Conservation (phyloP, 1,140 invertebrate genomes). For the Listronotus bonariensis region DNA sequence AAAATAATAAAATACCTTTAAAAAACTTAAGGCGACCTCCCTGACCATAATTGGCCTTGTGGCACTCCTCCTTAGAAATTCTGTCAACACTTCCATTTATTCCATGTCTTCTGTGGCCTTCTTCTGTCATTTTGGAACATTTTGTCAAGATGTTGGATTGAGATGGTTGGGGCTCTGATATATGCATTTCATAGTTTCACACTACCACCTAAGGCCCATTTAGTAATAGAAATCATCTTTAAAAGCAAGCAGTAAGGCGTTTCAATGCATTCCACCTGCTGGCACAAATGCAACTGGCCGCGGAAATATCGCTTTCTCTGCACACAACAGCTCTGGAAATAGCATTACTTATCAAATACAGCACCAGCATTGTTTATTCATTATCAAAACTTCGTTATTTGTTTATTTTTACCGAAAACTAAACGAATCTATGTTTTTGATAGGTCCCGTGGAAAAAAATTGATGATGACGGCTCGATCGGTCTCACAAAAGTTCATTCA, state of each 20-base stretch:
- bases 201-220: conserved; percentile 35
- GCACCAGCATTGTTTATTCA: conserved; percentile 41
- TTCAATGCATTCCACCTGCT: conserved; percentile 51
- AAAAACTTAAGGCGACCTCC: conserved; percentile 67
- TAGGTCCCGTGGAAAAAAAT: conserved; percentile 42
- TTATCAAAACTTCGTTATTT: conserved; percentile 32
- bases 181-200: conserved; percentile 53
- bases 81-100: conserved; percentile 66
- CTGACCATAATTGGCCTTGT: conserved; percentile 48
- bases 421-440: conserved; percentile 15
- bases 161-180: conserved; percentile 44
- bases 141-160: conserved; percentile 58
- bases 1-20: conserved; percentile 57
- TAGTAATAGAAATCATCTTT: conserved; percentile 42
- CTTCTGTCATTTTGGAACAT: conserved; percentile 70
- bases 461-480: conserved; percentile 48
- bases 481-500: conserved; percentile 50
- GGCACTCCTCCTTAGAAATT: conserved; percentile 46
- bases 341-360: conserved; percentile 39
- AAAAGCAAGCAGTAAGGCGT: conserved; percentile 36
- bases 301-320: conserved; percentile 41
- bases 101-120: conserved; percentile 66
- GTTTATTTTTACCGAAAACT: conserved; percentile 29
- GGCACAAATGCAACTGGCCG: conserved; percentile 44
- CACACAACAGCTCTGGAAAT: conserved; percentile 31